Conservation (phyloP, 2,113 vertebrate species). For the Burhinus bistriatus region DNA sequence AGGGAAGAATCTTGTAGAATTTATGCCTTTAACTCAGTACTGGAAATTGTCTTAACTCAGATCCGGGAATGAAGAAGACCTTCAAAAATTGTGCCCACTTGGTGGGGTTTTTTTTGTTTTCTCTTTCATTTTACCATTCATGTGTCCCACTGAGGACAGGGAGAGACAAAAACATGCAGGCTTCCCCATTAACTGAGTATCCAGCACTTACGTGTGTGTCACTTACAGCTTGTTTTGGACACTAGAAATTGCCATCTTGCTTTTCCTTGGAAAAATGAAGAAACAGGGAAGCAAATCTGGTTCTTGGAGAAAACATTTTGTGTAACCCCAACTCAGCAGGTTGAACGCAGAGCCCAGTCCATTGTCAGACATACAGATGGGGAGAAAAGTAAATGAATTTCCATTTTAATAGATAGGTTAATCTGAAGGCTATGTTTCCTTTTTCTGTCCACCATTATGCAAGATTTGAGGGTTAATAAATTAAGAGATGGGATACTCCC, state of each 20-base stretch:
- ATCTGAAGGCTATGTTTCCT: not conserved
- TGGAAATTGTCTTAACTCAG: not conserved
- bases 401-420: not conserved
- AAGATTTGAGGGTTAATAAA: not conserved
- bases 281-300: not conserved
- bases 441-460: not conserved
- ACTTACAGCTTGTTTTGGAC: not conserved
- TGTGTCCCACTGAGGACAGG: not conserved
- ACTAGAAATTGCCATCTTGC: not conserved
- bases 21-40: not conserved
- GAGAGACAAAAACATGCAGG: not conserved
- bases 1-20: not conserved
- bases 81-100: not conserved
- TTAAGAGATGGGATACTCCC: not conserved
- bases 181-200: not conserved
- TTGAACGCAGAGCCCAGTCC: not conserved
- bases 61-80: not conserved
- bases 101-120: not conserved
- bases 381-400: not conserved
- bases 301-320: not conserved
- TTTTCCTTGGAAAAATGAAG: not conserved
- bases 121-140: not conserved
- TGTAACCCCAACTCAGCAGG: not conserved
- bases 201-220: not conserved
- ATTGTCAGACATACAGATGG: accelerated